Evolutionary conservation across 2,797 vertebrate species (phyloP), one percentile per base, ranked within the genome.

Genomic region (Vireo griseus): DNA sequence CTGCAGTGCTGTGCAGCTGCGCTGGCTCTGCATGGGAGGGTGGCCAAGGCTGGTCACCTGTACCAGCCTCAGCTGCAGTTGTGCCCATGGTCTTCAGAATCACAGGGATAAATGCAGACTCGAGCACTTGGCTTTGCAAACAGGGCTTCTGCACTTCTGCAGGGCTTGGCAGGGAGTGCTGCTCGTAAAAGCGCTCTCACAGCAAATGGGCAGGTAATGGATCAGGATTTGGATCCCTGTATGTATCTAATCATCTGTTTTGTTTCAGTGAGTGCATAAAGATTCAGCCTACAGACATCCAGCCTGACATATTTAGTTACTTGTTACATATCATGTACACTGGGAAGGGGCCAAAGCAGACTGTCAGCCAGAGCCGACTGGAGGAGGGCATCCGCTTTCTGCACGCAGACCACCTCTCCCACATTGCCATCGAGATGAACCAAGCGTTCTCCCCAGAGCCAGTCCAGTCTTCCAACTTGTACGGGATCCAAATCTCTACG

Each of bases 281-380:
- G 98, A 99, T 99, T 95, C 99, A 99, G 96, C 99, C 99, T 65
- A 98, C 98, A 7, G 99, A 99, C 97, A 99, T 99, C 97, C 99
- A 99, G 94, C 99, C 99, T 1, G 99, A 99, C 81, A 98, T 99
- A 91, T 99, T 99, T 98, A 99, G 99, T 98, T 99, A 99, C 97
- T 98, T 99, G 97, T 97, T 99, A 77, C 99, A 99, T 97, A 98
- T 99, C 95, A 99, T 99, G 99, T 99, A 99, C 97, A 99, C 99
- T 0, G 99, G 99, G 40, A 98, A 98, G 93, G 98, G 99, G 78
- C 99, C 99, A 20, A 99, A 99, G 83, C 99, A 99, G 97, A 98
- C 98, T 0, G 99, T 99, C 96, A 99, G 99, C 95, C 98, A 98
- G 76, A 97, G 97, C 92, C 98, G 99, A 5, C 97, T 99, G 90